Conservation (phyloP, 2,888 invertebrate species). For the Sminthurinus aureus region DNA sequence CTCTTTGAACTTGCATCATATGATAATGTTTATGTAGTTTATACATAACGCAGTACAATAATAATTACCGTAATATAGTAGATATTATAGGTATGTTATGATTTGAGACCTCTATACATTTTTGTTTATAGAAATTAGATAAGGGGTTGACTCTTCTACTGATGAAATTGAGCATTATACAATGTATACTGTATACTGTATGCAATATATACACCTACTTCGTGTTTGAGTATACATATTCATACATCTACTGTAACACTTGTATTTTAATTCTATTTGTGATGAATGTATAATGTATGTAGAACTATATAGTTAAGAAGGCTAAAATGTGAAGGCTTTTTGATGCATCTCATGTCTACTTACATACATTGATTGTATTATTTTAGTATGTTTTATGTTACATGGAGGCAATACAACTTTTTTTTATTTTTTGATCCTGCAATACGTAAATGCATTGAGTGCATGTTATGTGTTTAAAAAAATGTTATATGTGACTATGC, state of each 20-base stretch:
- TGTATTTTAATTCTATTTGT: too few species aligned
- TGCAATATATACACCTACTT: too few species aligned
- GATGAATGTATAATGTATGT: too few species aligned
- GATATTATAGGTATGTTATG: too few species aligned
- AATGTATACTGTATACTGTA: not conserved
- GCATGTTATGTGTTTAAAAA: not conserved
- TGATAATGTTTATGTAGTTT: not conserved
- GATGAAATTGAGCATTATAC: not conserved
- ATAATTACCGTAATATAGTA: too few species aligned
- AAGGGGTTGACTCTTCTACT: not conserved
- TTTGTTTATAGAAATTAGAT: not conserved
- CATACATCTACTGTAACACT: not conserved
- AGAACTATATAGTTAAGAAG: too few species aligned
- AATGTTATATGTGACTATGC: not conserved
- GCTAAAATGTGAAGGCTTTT: not conserved
- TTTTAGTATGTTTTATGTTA: not conserved
- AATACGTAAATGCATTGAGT: slow-evolving; percentile 15
- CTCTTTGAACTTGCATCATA: not conserved
- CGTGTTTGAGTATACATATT: not conserved
- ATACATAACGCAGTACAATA: not conserved
- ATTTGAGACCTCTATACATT: too few species aligned
- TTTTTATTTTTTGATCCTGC: not conserved
- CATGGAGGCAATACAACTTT: slow-evolving; percentile 7
- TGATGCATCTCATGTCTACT: not conserved
- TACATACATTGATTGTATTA: not conserved